Evolutionary conservation across 2,797 vertebrate genomes (phyloP).

Genomic region (Carapus acus): DNA sequence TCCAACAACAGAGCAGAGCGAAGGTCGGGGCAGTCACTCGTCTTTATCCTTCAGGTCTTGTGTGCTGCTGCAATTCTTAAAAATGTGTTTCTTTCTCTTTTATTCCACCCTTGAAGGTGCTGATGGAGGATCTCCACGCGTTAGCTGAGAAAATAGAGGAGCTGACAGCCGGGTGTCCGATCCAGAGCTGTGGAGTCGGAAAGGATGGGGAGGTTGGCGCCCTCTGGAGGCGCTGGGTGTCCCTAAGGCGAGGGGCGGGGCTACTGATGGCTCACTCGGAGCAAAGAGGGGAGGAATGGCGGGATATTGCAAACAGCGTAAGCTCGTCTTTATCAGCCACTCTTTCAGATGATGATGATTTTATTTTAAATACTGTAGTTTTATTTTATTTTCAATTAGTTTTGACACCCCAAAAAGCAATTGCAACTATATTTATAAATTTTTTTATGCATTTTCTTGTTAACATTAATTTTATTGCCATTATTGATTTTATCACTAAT

Average conservation of each 20-base stretch:
- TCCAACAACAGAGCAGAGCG: slow-evolving; percentile 70
- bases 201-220: slow-evolving; percentile 52
- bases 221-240: slow-evolving; percentile 81
- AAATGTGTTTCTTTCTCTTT: background rate
- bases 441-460: too few species aligned
- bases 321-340: slow-evolving; percentile 24
- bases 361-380: too few species aligned
- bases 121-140: slow-evolving; percentile 55
- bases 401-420: too few species aligned
- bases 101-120: slow-evolving; percentile 54
- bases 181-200: slow-evolving; percentile 55
- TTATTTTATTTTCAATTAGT: too few species aligned
- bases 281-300: slow-evolving; percentile 81
- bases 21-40: too few species aligned
- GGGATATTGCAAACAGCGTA: slow-evolving; percentile 78
- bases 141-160: slow-evolving; percentile 53
- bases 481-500: too few species aligned
- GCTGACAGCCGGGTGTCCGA: slow-evolving; percentile 53
- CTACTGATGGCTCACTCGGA: slow-evolving; percentile 72
- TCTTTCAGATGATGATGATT: too few species aligned
- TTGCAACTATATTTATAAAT: too few species aligned
- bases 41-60: background rate
- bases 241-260: slow-evolving; percentile 65
- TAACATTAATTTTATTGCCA: too few species aligned
- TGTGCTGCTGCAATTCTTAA: too few species aligned